Evolutionary conservation across 2,888 invertebrate species (phyloP).

Genomic region (Callosobruchus maculatus): DNA sequence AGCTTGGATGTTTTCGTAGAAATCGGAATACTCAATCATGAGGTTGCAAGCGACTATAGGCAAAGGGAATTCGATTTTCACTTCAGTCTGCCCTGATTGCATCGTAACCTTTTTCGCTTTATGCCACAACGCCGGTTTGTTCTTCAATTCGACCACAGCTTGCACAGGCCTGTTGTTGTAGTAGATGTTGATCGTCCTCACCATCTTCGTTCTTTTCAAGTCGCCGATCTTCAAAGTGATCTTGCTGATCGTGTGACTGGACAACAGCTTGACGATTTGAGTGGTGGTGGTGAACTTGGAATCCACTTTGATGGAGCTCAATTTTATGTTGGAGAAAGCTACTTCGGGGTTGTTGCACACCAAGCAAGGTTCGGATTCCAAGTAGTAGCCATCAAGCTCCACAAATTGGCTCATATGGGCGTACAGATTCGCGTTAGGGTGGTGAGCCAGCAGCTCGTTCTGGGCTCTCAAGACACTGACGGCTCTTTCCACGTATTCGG

Average conservation of each 20-base stretch:
- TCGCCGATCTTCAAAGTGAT: slow-evolving; percentile 92
- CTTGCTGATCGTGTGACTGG: slow-evolving; percentile 92
- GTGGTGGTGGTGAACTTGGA: slow-evolving; percentile 97
- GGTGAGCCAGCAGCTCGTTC: slow-evolving; percentile 82
- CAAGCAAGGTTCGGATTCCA: slow-evolving; percentile 95
- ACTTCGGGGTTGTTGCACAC: slow-evolving; percentile 98
- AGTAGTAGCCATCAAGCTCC: slow-evolving; percentile 91
- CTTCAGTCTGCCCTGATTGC: slow-evolving; percentile 89
- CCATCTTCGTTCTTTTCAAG: slow-evolving; percentile 95
- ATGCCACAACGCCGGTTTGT: slow-evolving; percentile 94
- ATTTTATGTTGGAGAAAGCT: slow-evolving; percentile 83
- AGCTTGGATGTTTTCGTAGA: slow-evolving; percentile 92
- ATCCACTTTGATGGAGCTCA: slow-evolving; percentile 91
- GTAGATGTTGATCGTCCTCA: slow-evolving; percentile 90
- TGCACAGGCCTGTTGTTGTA: slow-evolving; percentile 96
- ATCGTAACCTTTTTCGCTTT: slow-evolving; percentile 90
- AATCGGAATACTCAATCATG: slow-evolving; percentile 97
- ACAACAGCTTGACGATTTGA: slow-evolving; percentile 93
- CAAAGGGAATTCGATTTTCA: slow-evolving; percentile 94
- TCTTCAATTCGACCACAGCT: slow-evolving; percentile 95
- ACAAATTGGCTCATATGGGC: slow-evolving; percentile 90
- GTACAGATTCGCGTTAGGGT: slow-evolving; percentile 92
- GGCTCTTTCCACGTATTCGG: slow-evolving; percentile 80
- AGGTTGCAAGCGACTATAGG: slow-evolving; percentile 97
- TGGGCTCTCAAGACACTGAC: slow-evolving; percentile 83